Evolutionary conservation across 1,140 invertebrate species (phyloP).

Genomic region (Drosophila setifemur): DNA sequence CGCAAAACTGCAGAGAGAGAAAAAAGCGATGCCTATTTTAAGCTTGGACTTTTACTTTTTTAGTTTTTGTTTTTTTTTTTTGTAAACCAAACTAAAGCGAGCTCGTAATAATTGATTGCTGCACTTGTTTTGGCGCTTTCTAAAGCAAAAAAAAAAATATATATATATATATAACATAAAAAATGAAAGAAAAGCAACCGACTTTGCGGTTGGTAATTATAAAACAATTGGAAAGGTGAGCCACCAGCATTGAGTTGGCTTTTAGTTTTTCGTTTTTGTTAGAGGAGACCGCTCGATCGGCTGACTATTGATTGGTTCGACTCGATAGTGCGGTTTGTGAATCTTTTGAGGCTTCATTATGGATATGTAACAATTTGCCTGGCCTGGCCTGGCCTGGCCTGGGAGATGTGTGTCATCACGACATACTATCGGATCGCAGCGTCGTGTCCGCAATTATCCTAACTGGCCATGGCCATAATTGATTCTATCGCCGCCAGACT

Average conservation of each 20-base stretch:
- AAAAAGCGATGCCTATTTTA: no score
- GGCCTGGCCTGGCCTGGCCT: no score
- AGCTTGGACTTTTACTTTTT: slow-evolving; percentile 64
- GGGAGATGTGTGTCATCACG: no score
- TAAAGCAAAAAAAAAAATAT: slow-evolving; percentile 44
- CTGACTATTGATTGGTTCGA: slow-evolving; percentile 38
- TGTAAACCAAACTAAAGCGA: not conserved
- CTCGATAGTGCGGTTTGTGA: not conserved
- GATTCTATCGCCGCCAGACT: not conserved
- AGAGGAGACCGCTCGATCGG: slow-evolving; percentile 13
- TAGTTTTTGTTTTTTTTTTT: slow-evolving; percentile 7
- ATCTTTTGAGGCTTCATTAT: slow-evolving; percentile 42
- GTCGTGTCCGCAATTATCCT: slow-evolving; percentile 26
- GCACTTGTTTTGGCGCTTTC: slow-evolving; percentile 76
- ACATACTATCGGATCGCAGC: not conserved
- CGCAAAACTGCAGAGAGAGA: no score
- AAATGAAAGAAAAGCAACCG: slow-evolving; percentile 35
- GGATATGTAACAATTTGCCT: slow-evolving; percentile 24
- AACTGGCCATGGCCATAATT: slow-evolving; percentile 22
- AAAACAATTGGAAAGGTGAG: slow-evolving; percentile 75
- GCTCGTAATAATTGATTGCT: slow-evolving; percentile 73
- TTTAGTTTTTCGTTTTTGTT: no score
- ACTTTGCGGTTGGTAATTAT: slow-evolving; percentile 51
- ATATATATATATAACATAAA: no score
- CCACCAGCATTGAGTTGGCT: slow-evolving; percentile 15